Evolutionary conservation across 2,797 vertebrate genomes (phyloP).

Genomic region (Otolemur crassicaudatus): DNA sequence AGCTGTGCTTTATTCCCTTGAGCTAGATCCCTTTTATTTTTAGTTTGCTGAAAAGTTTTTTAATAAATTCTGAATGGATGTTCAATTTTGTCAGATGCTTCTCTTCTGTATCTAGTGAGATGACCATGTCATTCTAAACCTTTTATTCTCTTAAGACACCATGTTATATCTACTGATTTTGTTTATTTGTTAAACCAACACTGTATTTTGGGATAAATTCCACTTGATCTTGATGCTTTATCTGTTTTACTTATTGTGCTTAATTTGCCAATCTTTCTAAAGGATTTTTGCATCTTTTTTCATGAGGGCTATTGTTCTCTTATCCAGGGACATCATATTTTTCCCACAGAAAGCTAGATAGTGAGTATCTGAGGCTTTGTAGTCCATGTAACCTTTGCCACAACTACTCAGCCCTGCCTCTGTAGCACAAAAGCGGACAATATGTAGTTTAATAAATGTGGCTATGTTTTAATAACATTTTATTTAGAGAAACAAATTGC

Average conservation of each 20-base stretch:
- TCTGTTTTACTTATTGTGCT: not conserved
- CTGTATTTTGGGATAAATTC: conserved; percentile 27
- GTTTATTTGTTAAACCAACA: not conserved
- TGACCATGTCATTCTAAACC: not conserved
- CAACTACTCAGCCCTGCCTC: not conserved
- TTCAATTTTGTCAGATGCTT: conserved; percentile 6
- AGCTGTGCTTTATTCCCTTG: no score
- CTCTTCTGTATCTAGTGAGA: not conserved
- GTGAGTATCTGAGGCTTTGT: not conserved
- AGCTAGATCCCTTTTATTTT: conserved; percentile 3
- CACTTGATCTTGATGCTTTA: not conserved
- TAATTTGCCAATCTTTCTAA: not conserved
- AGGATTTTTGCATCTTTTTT: not conserved
- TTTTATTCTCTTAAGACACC: not conserved
- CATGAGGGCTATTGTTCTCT: not conserved
- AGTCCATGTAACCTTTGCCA: not conserved
- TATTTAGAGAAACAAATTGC: not conserved
- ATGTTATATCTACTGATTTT: not conserved
- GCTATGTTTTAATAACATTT: not conserved
- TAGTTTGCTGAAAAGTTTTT: conserved; percentile 1
- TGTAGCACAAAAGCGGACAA: not conserved
- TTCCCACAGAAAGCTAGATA: not conserved
- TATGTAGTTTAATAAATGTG: not conserved
- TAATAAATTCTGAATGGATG: not conserved
- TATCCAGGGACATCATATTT: not conserved